A percentile compares a stretch with the other conserved stretches of the same genome.
phyloP scores from a whole-genome alignment of 2,888 invertebrate genomes.

The Campoplex capitator region DNA sequence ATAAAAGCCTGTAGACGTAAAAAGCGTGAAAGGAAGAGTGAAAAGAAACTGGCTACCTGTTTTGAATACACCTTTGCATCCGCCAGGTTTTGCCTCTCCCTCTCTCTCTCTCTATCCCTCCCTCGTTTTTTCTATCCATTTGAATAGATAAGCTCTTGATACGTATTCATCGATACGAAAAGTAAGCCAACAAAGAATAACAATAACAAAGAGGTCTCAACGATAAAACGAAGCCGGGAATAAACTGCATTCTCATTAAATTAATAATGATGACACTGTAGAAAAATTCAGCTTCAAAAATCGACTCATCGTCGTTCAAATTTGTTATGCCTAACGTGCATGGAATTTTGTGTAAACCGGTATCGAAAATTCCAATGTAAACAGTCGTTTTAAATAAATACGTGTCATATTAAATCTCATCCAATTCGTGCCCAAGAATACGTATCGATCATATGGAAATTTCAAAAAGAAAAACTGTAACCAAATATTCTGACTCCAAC shows the following conservation, averaged over 20 bases:
- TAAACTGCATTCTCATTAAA: slow-evolving; percentile 26
- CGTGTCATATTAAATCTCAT: not conserved
- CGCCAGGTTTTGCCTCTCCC: slow-evolving; percentile 9
- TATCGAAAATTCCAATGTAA: slow-evolving; percentile 1
- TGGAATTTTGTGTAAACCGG: not conserved
- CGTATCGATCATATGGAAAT: not conserved
- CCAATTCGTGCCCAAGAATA: not conserved
- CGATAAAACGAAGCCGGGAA: slow-evolving; percentile 6
- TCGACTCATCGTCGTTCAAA: not conserved
- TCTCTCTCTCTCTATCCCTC: slow-evolving; percentile 5
- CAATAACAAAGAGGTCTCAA: slow-evolving; percentile 21
- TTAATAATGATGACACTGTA: slow-evolving; percentile 13
- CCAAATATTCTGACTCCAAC: not conserved
- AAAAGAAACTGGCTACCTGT: slow-evolving; percentile 64
- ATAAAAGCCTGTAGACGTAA: slow-evolving; percentile 47
- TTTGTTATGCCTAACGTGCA: not conserved
- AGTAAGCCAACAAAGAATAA: slow-evolving; percentile 29
- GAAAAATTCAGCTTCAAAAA: not conserved
- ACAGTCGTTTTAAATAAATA: not conserved
- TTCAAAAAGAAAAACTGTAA: not conserved
- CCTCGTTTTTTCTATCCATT: slow-evolving; percentile 25
- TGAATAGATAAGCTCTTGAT: slow-evolving; percentile 36
- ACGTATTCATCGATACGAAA: slow-evolving; percentile 38
- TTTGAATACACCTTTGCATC: slow-evolving; percentile 55
- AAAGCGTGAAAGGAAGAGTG: slow-evolving; percentile 57